Percentiles rank a stretch among this genome's conserved stretches.
These are phyloP conservation scores for Pseudomyrmex sp. DNA, from an alignment of 1,140 invertebrate genomes.

Conservation along the genomic window DNA sequence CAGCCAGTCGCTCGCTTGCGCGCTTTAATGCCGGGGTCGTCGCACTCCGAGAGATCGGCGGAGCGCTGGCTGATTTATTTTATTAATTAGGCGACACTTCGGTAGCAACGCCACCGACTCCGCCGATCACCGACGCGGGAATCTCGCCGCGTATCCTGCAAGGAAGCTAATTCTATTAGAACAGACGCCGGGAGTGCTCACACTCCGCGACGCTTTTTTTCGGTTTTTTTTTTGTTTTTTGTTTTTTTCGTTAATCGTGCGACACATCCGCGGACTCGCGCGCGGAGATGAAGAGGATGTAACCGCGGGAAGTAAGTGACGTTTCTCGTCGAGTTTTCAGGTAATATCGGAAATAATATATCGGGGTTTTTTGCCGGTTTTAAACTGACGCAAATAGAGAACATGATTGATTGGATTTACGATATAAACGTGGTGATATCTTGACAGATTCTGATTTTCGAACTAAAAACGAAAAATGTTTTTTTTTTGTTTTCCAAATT, in stretches of 20 bases:
- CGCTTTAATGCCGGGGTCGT: slow-evolving; percentile 54
- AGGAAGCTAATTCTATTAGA: slow-evolving; percentile 64
- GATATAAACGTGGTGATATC: background rate
- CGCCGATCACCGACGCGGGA: slow-evolving; percentile 31
- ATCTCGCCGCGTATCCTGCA: slow-evolving; percentile 37
- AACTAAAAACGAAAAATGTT: background rate
- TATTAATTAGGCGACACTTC: slow-evolving; percentile 69
- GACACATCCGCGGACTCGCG: slow-evolving; percentile 5
- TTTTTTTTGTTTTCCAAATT: background rate
- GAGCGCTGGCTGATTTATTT: slow-evolving; percentile 69
- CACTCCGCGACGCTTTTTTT: background rate
- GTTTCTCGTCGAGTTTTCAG: slow-evolving; percentile 35
- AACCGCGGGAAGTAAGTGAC: slow-evolving; percentile 25
- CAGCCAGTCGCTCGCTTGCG: slow-evolving; percentile 47
- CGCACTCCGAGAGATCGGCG: slow-evolving; percentile 45
- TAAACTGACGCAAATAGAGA: background rate
- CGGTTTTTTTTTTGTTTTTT: background rate
- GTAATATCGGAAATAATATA: background rate
- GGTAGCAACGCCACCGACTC: slow-evolving; percentile 3
- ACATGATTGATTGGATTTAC: slow-evolving; percentile 28
- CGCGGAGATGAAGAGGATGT: background rate
- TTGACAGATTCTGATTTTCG: slow-evolving; percentile 5
- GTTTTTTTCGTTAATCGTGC: background rate
- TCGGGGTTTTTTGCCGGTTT: background rate
- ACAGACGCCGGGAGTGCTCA: slow-evolving; percentile 24